phyloP scores from a whole-genome alignment of 2,797 vertebrate genomes.

The Heterohyrax brucei region DNA sequence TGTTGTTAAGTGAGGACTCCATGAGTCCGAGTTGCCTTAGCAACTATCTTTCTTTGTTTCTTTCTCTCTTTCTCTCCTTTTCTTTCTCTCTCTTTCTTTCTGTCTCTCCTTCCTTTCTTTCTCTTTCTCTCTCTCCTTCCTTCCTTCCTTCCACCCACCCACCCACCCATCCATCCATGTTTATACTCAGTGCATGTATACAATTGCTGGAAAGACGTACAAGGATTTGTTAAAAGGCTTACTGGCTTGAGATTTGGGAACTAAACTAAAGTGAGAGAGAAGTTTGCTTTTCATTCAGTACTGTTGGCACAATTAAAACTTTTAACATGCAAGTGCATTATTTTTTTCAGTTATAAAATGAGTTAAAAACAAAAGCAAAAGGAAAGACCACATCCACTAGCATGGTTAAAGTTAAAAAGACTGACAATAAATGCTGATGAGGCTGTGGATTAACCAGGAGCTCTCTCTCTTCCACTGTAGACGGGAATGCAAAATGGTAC shows the following conservation, averaged over 20 bases:
- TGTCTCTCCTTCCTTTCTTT: no score
- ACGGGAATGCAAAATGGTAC: background rate
- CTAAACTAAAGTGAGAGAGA: background rate
- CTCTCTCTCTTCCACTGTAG: background rate
- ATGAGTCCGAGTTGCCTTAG: background rate
- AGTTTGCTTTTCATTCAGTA: background rate
- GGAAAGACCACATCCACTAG: background rate
- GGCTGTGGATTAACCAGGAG: no score
- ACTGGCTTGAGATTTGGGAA: background rate
- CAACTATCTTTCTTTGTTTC: no score
- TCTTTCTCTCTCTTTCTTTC: no score
- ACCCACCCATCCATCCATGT: no score
- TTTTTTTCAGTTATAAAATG: background rate
- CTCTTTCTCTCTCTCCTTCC: no score
- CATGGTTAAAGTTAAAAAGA: background rate
- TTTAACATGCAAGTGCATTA: background rate
- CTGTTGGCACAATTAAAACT: background rate
- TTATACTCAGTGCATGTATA: background rate
- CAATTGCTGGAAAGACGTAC: background rate
- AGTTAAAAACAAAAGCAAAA: background rate
- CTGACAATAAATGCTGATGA: background rate
- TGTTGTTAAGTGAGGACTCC: background rate
- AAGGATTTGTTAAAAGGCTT: constrained; percentile 36
- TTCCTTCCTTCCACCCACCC: no score
- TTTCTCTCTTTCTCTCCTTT: no score